These are phyloP conservation scores for Struthio camelus DNA, from an alignment of 2,113 vertebrate genomes.

Conservation along the genomic window DNA sequence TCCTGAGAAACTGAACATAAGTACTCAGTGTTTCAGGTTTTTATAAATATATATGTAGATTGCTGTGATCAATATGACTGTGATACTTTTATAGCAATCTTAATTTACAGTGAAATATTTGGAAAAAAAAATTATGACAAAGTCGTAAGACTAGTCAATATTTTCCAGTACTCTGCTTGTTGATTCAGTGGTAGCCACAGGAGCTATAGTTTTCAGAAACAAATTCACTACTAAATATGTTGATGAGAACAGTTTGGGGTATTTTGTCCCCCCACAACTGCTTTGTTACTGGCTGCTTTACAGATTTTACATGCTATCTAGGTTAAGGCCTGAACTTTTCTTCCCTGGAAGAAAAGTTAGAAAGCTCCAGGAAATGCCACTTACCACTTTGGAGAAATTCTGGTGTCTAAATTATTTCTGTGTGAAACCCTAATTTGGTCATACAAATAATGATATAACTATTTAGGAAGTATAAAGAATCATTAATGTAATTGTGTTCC, in stretches of 20 bases:
- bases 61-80: not conserved
- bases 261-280: not conserved
- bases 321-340: not conserved
- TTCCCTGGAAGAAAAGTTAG: not conserved
- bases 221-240: not conserved
- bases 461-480: too few species aligned
- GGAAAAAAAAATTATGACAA: not conserved
- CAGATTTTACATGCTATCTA: not conserved
- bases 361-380: not conserved
- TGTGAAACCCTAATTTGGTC: too few species aligned
- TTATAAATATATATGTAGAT: not conserved
- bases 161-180: not conserved
- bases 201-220: not conserved
- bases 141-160: not conserved
- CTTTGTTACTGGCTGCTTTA: not conserved
- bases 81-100: not conserved
- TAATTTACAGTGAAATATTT: not conserved
- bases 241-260: not conserved
- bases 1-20: not conserved
- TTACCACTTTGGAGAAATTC: not conserved
- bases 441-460: not conserved
- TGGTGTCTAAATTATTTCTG: not conserved
- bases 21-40: not conserved
- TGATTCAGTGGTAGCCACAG: not conserved
- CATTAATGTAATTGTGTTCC: not conserved